phyloP scores from a whole-genome alignment of 2,797 vertebrate species.

The Naso thynnoides region DNA sequence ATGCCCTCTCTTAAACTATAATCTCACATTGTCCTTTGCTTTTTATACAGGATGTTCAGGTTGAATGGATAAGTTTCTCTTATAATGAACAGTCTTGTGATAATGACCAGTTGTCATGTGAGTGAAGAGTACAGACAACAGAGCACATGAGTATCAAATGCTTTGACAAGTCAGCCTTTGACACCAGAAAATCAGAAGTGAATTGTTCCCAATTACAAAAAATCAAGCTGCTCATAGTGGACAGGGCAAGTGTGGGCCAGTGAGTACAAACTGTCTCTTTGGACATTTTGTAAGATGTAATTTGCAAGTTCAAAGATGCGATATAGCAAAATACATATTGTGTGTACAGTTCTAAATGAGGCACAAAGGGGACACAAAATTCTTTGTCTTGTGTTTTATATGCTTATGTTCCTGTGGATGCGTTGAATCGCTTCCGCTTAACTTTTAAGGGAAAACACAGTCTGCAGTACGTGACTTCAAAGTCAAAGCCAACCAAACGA shows the following conservation, averaged over 20 bases:
- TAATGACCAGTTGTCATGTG: slow-evolving; percentile 30
- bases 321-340: neutral
- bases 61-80: slow-evolving; percentile 1
- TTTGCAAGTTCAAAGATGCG: too few relatives aligned
- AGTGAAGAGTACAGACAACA: slow-evolving; percentile 24
- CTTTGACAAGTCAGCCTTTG: slow-evolving; percentile 13
- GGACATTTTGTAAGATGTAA: neutral
- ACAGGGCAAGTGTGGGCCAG: slow-evolving; percentile 3
- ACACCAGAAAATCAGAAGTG: slow-evolving; percentile 30
- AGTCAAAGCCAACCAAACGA: slow-evolving; percentile 9
- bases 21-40: neutral
- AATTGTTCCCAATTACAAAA: slow-evolving; percentile 20
- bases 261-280: neutral
- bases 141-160: slow-evolving; percentile 17
- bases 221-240: slow-evolving; percentile 5
- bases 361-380: neutral
- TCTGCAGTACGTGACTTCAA: slow-evolving; percentile 13
- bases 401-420: neutral
- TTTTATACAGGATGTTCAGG: slow-evolving; percentile 5
- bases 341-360: neutral
- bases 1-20: neutral
- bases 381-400: neutral
- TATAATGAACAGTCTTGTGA: neutral
- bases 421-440: slow-evolving; percentile 8
- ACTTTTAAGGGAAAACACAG: neutral